A percentile compares a stretch with the other conserved stretches of the same genome.
phyloP scores from a whole-genome alignment of 2,888 invertebrate genomes.

The Acholoe squamosa region DNA sequence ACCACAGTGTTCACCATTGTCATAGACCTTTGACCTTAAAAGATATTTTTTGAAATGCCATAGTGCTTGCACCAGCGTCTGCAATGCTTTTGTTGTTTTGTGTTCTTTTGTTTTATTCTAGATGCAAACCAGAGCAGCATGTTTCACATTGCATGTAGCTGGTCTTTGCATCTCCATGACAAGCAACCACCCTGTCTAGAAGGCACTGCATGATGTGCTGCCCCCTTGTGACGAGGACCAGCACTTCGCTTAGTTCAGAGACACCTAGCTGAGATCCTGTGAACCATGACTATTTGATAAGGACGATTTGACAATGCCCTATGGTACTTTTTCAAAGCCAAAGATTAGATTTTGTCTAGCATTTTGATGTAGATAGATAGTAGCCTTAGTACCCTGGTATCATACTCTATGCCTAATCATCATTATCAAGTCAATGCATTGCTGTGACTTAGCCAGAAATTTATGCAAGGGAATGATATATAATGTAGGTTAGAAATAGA shows the following conservation, averaged over 20 bases:
- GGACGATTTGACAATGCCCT: too few relatives aligned
- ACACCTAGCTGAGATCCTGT: background rate
- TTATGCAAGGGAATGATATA: too few relatives aligned
- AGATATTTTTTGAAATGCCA: background rate
- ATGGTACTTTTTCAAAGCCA: too few relatives aligned
- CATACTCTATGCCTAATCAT: too few relatives aligned
- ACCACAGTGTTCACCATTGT: background rate
- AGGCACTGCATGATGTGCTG: constrained; percentile 25
- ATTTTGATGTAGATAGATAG: too few relatives aligned
- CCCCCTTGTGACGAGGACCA: background rate
- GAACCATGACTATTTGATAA: too few relatives aligned
- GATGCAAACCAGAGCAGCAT: constrained; percentile 9
- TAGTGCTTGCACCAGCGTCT: constrained; percentile 11
- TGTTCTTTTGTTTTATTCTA: background rate
- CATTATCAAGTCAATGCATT: too few relatives aligned
- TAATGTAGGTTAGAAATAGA: too few relatives aligned
- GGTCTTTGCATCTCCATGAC: background rate
- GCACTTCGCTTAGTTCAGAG: background rate
- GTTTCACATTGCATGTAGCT: constrained; percentile 12
- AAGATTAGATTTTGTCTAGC: too few relatives aligned
- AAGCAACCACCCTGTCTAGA: background rate
- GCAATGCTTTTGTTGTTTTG: background rate
- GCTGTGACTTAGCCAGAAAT: too few relatives aligned
- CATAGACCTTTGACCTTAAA: background rate
- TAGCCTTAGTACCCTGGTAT: too few relatives aligned